Conservation (phyloP, 2,113 vertebrate species). For the Cochlearius cochlearius region DNA sequence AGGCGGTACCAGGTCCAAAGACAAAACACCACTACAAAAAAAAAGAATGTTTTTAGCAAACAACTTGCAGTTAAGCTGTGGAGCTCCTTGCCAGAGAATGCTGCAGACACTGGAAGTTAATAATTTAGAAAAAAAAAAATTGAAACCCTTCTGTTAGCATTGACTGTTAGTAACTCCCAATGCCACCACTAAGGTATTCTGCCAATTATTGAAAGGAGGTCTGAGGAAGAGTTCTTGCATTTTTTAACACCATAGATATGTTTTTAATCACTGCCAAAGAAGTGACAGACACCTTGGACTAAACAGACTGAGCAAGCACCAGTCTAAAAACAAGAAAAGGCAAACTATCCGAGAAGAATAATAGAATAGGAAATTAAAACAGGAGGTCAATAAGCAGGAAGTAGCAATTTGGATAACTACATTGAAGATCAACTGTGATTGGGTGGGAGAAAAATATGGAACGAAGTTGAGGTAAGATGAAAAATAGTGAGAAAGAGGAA, state of each 20-base stretch:
- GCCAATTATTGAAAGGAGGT: not conserved
- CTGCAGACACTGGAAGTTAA: not conserved
- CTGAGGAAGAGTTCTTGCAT: not conserved
- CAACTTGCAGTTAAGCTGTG: not conserved
- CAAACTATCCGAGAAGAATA: not conserved
- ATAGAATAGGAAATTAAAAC: not conserved
- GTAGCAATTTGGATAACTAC: not conserved
- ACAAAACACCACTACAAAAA: not conserved
- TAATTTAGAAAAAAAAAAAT: too few species aligned
- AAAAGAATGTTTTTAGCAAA: not conserved
- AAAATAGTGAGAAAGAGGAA: not conserved
- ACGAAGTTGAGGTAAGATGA: not conserved
- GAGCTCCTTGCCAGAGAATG: not conserved
- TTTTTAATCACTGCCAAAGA: not conserved
- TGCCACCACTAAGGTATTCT: not conserved
- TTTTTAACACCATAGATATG: not conserved
- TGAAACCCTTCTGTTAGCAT: not conserved
- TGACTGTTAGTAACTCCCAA: not conserved
- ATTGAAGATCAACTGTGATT: not conserved
- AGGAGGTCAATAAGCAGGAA: not conserved
- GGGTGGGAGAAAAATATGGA: not conserved
- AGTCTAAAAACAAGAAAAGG: not conserved
- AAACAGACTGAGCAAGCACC: not conserved
- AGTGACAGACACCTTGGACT: not conserved
- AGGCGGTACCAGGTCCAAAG: not conserved